These are phyloP conservation scores for Harpagoxenus sublaevis DNA, from an alignment of 2,888 invertebrate genomes.

Conservation along the genomic window DNA sequence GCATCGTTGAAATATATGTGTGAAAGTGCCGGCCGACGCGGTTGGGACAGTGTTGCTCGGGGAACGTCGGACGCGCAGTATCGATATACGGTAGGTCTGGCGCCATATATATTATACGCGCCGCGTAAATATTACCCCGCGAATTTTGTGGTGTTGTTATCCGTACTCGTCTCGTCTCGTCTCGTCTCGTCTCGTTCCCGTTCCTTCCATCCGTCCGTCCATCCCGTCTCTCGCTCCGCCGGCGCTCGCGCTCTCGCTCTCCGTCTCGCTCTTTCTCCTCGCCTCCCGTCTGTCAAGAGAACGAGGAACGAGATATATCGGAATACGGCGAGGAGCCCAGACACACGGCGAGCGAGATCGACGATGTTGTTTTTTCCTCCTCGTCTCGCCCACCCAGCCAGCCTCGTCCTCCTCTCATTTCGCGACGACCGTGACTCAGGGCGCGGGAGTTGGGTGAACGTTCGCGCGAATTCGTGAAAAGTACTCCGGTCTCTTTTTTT, in stretches of 20 bases:
- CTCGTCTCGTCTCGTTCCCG: not conserved
- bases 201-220: conserved; percentile 4
- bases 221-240: not conserved
- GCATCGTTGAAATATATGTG: conserved; percentile 80
- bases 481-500: no score
- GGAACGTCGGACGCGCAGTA: conserved; percentile 81
- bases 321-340: no score
- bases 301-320: not conserved
- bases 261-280: conserved; percentile 32
- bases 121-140: conserved; percentile 11
- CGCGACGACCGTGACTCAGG: no score
- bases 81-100: conserved; percentile 67
- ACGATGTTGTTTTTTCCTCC: conserved; percentile 6
- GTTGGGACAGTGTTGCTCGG: conserved; percentile 78
- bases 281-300: conserved; percentile 17
- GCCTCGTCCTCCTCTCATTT: not conserved
- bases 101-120: conserved; percentile 20
- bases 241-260: conserved; percentile 41
- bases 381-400: not conserved
- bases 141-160: conserved; percentile 15
- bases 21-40: conserved; percentile 79
- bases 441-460: no score
- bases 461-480: no score
- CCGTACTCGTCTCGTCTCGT: not conserved
- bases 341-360: not conserved